These are phyloP conservation scores for Plebejus melissa DNA, from an alignment of 2,888 invertebrate species.

Conservation along the genomic window DNA sequence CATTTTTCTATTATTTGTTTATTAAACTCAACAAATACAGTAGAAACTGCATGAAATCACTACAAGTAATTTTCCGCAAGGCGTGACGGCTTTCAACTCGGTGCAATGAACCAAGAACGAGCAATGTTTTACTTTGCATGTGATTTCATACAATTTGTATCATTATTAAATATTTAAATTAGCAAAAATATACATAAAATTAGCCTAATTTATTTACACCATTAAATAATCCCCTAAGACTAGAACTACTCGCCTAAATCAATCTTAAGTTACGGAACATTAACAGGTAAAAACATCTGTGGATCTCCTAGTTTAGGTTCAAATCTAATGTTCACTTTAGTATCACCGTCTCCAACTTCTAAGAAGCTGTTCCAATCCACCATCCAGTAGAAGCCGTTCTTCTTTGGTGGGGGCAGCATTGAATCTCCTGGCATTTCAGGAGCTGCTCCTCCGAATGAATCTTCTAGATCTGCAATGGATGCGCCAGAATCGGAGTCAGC, in stretches of 20 bases:
- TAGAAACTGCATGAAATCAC: neutral
- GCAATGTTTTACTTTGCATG: neutral
- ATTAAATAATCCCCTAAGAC: conserved; percentile 36
- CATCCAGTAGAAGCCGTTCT: conserved; percentile 90
- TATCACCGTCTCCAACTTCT: conserved; percentile 88
- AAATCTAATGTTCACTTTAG: conserved; percentile 87
- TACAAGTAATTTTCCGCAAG: neutral
- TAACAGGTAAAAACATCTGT: conserved; percentile 86
- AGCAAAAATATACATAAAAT: neutral
- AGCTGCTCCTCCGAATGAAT: conserved; percentile 86
- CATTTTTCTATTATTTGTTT: neutral
- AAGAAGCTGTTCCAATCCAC: conserved; percentile 92
- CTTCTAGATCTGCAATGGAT: conserved; percentile 83
- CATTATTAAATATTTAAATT: neutral
- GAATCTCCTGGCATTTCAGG: conserved; percentile 79
- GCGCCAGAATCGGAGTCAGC: conserved; percentile 73
- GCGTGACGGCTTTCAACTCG: neutral
- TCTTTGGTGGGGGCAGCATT: conserved; percentile 81
- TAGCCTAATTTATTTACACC: conserved; percentile 12
- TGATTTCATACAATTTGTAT: neutral
- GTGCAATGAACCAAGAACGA: conserved; percentile 5
- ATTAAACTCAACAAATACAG: neutral
- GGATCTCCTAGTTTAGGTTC: conserved; percentile 90
- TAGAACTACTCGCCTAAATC: conserved; percentile 40
- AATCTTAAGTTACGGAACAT: conserved; percentile 79